Evolutionary conservation across 2,797 vertebrate species (phyloP).

Genomic region (Anguilla megastoma): DNA sequence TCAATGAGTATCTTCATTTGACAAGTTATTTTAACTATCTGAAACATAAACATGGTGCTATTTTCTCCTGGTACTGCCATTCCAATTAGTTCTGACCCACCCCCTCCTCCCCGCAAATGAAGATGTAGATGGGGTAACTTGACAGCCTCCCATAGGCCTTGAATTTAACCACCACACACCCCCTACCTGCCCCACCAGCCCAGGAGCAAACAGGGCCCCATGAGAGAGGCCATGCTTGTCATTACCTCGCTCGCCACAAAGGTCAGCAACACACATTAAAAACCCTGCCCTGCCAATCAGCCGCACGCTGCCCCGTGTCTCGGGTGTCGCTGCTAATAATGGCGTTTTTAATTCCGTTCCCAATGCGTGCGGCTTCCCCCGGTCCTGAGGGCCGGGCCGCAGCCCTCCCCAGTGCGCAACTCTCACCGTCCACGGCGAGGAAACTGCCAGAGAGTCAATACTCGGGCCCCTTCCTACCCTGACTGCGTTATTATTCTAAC

Average conservation of each 20-base stretch:
- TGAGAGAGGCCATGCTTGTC: not conserved
- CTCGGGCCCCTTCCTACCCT: slow-evolving; percentile 33
- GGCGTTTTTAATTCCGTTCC: not conserved
- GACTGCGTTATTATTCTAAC: slow-evolving; percentile 60
- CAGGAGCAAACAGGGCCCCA: slow-evolving; percentile 14
- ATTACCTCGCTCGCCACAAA: slow-evolving; percentile 11
- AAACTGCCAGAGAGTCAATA: slow-evolving; percentile 53
- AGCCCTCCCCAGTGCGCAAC: not conserved
- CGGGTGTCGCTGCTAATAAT: slow-evolving; percentile 8
- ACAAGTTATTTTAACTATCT: not conserved
- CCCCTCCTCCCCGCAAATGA: not conserved
- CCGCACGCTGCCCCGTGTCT: not conserved
- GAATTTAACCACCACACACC: not conserved
- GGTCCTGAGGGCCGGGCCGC: not conserved
- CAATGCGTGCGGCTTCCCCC: not conserved
- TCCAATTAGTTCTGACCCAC: not conserved
- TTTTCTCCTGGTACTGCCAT: not conserved
- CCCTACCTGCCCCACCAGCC: not conserved
- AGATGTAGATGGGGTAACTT: not conserved
- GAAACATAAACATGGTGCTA: not conserved
- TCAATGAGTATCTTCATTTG: not conserved
- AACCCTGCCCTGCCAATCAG: slow-evolving; percentile 14
- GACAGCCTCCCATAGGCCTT: not conserved
- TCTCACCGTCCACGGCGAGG: slow-evolving; percentile 46
- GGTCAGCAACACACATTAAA: slow-evolving; percentile 6